Base-by-base conservation (phyloP, 2,888 invertebrate genomes). In the Brenthis ino region DNA sequence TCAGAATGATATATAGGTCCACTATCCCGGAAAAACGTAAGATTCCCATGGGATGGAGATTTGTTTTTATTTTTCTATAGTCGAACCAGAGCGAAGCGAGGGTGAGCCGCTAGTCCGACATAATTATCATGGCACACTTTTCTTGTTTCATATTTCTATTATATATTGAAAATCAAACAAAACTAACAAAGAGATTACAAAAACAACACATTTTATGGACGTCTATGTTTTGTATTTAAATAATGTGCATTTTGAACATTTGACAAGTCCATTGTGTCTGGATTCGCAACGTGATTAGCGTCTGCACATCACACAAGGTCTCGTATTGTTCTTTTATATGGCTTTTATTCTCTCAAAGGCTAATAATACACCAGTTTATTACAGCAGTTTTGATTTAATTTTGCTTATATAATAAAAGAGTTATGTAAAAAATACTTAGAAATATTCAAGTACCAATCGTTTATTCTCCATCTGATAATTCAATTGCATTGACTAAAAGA, bases 221-320 rank as follows among this genome's bases (percentile, higher is more conserved):
- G 0, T 50, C 16, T 4, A 37, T 14, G 37, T 51, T n/a, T 24
- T 11, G 37, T 11, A 43, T 11, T 11, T 43, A n/a, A 51, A 53
- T 53, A 57, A 47, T 37, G 20, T 60, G 37, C 54, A 64, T 53
- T 64, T 64, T 64, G 64, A 56, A 43, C 37, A 53, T 55, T 55
- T 48, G 55, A 48, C 58, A 43, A 47, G 68, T 56, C 56, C 43
- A 68, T 68, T 68, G 64, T 68, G 51, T 43, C 14, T 8, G 14
- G 11, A 53, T 64, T 64, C 57, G 33, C 43, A 64, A 13, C 47
- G 47, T 54, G 64, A 68, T 68, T 55, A 64, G 65, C 48, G 24
- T 48, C 54, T 58, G 24, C 16, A 55, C 58, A 60, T 60, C 54
- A 58, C 48, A 54, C 68, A 68, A 64, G 64, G 60, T 37, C 64